Base-by-base conservation (phyloP, 2,888 invertebrate species). In the Rapana venosa region DNA sequence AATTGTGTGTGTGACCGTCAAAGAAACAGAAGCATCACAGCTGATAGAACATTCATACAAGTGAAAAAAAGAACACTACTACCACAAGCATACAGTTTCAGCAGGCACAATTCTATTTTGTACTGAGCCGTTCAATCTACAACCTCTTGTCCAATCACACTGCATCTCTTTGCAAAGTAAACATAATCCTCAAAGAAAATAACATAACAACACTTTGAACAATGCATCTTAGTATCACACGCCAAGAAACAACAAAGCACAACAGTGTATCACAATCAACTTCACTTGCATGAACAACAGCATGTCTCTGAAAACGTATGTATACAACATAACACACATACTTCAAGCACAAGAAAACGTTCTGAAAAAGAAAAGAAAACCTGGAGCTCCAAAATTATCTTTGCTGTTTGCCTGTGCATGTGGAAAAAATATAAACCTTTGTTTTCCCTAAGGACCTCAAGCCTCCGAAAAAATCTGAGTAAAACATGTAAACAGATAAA, bases 211-310 rank as follows among this genome's bases (percentile, higher is more conserved):
- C n/a, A 26, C 74, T n/a, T 74, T 30, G 47, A 74, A 74, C 74
- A 74, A 74, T 30, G 17, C 74, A 74, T 74, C 74, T 22, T 26
- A n/a, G 11, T n/a, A n/a, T 74, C 74, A 74, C 74, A n/a, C 74
- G 2, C 26, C 17, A 26, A 6, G 17, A 11, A 30, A 74, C 74
- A 30, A 26, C n/a, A 74, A 74, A 2, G n/a, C n/a, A 74, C 74
- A 74, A 74, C 74, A 74, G n/a, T 74, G 74, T 22, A 74, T 74
- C 74, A 74, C 74, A 74, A 74, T n/a, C 22, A 74, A 74, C 22
- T 11, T 74, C 74, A 74, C n/a, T n/a, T 26, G 30, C 26, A n/a
- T 74, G 8, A 11, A 66, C 66, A 26, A 17, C 6, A 66, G 26
- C 17, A 66, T 26, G 17, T 17, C 20, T 22, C 17, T 17, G 26